A percentile compares a stretch with the other conserved stretches of the same genome.
phyloP scores from a whole-genome alignment of 2,888 invertebrate species.

The Caprella mutica region DNA sequence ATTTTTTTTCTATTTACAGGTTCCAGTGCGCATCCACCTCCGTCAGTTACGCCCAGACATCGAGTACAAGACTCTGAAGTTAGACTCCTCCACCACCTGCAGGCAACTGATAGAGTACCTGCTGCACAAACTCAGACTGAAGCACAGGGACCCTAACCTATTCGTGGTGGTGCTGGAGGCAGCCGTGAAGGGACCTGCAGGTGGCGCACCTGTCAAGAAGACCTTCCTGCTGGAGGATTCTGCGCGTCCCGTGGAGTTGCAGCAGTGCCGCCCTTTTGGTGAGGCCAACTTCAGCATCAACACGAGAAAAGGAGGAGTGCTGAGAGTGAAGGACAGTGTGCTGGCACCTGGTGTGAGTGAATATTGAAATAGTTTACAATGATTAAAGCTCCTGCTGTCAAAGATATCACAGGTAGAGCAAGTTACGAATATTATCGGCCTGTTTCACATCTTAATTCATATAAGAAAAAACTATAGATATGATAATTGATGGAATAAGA shows the following conservation, averaged over 20 bases:
- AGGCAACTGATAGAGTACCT: slow-evolving; percentile 75
- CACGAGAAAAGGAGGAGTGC: slow-evolving; percentile 59
- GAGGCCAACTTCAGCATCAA: slow-evolving; percentile 60
- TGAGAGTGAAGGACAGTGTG: slow-evolving; percentile 82
- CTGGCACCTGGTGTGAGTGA: slow-evolving; percentile 57
- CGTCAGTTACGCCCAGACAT: slow-evolving; percentile 78
- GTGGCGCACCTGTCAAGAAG: slow-evolving; percentile 50
- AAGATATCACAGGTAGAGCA: no score
- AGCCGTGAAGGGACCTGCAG: slow-evolving; percentile 50
- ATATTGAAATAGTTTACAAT: no score
- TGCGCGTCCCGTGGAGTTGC: slow-evolving; percentile 76
- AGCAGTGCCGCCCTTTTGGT: slow-evolving; percentile 85
- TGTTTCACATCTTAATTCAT: no score
- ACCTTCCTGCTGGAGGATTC: slow-evolving; percentile 74
- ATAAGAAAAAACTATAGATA: no score
- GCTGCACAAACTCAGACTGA: slow-evolving; percentile 77
- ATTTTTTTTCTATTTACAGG: slow-evolving; percentile 12
- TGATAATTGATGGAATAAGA: no score
- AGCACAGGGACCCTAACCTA: slow-evolving; percentile 79
- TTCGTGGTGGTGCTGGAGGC: slow-evolving; percentile 93
- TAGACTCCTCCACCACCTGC: slow-evolving; percentile 76
- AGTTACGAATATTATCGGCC: no score
- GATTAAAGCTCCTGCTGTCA: no score
- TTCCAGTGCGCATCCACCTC: slow-evolving; percentile 30
- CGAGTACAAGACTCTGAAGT: slow-evolving; percentile 87